A percentile compares a stretch with the other conserved stretches of the same genome.
These are phyloP conservation scores for Caenorhabditis sp. DNA, from an alignment of 2,888 invertebrate genomes.

Conservation along the genomic window DNA sequence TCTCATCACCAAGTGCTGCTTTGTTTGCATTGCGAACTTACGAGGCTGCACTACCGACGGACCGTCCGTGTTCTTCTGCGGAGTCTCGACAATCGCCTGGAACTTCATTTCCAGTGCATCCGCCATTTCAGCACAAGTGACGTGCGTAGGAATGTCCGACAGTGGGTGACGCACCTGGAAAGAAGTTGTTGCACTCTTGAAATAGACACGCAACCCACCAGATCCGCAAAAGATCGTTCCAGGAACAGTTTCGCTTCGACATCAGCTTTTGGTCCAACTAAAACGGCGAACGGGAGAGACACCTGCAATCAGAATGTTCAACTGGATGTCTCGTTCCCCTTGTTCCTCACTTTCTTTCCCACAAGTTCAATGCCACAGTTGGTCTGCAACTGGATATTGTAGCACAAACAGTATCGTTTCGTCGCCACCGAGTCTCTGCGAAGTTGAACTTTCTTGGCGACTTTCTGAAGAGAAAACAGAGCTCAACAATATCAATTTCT, in stretches of 20 bases:
- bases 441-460: slow-evolving; percentile 82
- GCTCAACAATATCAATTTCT: neutral
- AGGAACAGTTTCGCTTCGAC: slow-evolving; percentile 82
- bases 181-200: too few species aligned
- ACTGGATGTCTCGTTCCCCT: too few species aligned
- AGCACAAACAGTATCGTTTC: slow-evolving; percentile 81
- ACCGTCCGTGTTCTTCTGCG: slow-evolving; percentile 81
- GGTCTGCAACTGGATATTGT: slow-evolving; percentile 76
- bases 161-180: slow-evolving; percentile 79
- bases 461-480: slow-evolving; percentile 52
- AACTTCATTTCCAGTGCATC: slow-evolving; percentile 82
- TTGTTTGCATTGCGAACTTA: slow-evolving; percentile 74
- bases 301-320: slow-evolving; percentile 67
- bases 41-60: slow-evolving; percentile 79
- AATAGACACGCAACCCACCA: slow-evolving; percentile 67
- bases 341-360: slow-evolving; percentile 70
- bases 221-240: slow-evolving; percentile 80
- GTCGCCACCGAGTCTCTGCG: slow-evolving; percentile 81
- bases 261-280: slow-evolving; percentile 82
- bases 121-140: slow-evolving; percentile 79
- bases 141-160: slow-evolving; percentile 77
- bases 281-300: slow-evolving; percentile 81
- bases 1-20: slow-evolving; percentile 77
- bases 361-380: slow-evolving; percentile 81
- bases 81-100: slow-evolving; percentile 82